Conservation (phyloP, 2,113 vertebrate genomes). For the Ivindomyrus marchei region DNA sequence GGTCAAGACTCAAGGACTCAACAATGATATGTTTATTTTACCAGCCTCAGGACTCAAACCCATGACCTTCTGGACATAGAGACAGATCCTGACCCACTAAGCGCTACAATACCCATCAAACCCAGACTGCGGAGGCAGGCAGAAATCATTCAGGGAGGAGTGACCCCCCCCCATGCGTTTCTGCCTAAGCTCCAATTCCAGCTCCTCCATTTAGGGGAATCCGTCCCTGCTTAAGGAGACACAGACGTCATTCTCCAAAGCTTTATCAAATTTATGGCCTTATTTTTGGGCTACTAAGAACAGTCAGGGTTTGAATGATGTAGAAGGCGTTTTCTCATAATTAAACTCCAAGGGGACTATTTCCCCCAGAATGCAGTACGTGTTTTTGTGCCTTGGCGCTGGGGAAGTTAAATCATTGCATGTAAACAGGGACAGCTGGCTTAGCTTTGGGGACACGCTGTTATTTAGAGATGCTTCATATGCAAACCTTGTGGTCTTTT, state of each 20-base stretch:
- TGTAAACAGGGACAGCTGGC: not conserved
- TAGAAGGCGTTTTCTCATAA: not conserved
- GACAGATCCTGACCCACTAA: not conserved
- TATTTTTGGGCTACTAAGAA: not conserved
- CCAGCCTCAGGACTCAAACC: not conserved
- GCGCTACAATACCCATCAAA: not conserved
- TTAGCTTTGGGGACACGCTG: not conserved
- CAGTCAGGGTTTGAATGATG: not conserved
- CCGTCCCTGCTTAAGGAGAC: not conserved
- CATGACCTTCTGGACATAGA: not conserved
- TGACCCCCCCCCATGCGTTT: not conserved
- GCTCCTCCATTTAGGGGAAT: not conserved
- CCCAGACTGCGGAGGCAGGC: not conserved
- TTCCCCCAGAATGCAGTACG: not conserved
- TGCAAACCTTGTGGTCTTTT: not conserved
- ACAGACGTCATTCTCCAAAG: not conserved
- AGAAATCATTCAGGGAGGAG: not conserved
- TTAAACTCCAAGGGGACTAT: not conserved
- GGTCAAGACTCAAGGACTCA: not conserved
- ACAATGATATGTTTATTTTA: not conserved
- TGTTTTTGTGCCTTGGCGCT: not conserved
- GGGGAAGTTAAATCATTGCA: not conserved
- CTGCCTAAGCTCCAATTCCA: not conserved
- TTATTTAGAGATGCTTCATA: not conserved
- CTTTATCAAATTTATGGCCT: not conserved